A percentile compares a stretch with the other conserved stretches of the same genome.
These are phyloP conservation scores for Cephalotes varians DNA, from an alignment of 2,888 invertebrate genomes.

Conservation along the genomic window DNA sequence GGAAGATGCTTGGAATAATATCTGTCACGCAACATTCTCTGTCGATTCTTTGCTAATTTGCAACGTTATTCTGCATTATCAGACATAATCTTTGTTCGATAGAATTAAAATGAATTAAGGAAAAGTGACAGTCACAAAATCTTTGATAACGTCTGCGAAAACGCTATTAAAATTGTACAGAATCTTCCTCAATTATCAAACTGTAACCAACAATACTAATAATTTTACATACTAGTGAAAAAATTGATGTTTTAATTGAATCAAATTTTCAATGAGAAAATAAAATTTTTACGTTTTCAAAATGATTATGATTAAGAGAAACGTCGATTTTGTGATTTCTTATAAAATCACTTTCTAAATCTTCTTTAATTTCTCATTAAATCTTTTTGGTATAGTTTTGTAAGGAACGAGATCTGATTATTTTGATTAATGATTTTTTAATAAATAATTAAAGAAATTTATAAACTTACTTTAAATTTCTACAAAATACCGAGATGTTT, in stretches of 20 bases:
- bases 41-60: slow-evolving; percentile 39
- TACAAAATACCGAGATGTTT: not conserved
- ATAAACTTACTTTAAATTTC: not conserved
- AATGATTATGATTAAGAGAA: not conserved
- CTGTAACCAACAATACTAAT: not conserved
- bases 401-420: not conserved
- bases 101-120: not conserved
- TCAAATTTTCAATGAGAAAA: not conserved
- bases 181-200: not conserved
- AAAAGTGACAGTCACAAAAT: slow-evolving; percentile 6
- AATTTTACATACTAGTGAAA: not conserved
- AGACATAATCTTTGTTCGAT: slow-evolving; percentile 39
- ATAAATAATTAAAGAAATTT: not conserved
- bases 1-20: slow-evolving; percentile 81
- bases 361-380: slow-evolving; percentile 12
- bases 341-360: not conserved
- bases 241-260: not conserved
- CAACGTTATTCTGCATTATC: slow-evolving; percentile 25
- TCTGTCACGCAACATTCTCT: slow-evolving; percentile 55
- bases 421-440: not conserved
- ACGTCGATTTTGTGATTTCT: not conserved
- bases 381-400: not conserved
- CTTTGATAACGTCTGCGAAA: not conserved
- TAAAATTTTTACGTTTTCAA: no score
- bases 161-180: not conserved